Percentiles rank a stretch among this genome's conserved stretches.
These are phyloP conservation scores for Steinernema khuongi DNA, from an alignment of 1,140 invertebrate genomes.

Conservation along the genomic window DNA sequence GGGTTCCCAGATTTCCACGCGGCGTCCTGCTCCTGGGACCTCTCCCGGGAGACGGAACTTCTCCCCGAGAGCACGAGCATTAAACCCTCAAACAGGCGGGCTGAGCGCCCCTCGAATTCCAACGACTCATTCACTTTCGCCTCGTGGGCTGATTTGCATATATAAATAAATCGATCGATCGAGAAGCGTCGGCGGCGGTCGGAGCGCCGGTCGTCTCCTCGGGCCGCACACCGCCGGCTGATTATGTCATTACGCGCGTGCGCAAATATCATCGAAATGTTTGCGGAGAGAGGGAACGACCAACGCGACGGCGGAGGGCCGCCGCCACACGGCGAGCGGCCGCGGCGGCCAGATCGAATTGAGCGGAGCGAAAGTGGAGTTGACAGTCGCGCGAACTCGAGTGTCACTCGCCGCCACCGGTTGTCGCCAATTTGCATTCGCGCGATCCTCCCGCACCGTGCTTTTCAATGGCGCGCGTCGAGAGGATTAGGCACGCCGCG, in stretches of 20 bases:
- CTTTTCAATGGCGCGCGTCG: too few species aligned
- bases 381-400: conserved; percentile 11
- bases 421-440: background rate
- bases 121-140: background rate
- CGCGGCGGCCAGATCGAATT: conserved; percentile 1
- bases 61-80: too few species aligned
- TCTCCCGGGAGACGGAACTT: too few species aligned
- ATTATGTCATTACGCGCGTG: conserved; percentile 16
- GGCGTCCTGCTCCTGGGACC: too few species aligned
- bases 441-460: too few species aligned
- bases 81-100: too few species aligned
- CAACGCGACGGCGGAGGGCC: background rate
- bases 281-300: background rate
- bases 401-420: conserved; percentile 9
- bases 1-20: too few species aligned
- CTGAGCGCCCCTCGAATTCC: too few species aligned
- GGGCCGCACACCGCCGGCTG: background rate
- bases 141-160: conserved; percentile 10
- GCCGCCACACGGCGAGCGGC: background rate
- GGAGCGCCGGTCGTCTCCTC: background rate
- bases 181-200: background rate
- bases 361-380: conserved; percentile 1
- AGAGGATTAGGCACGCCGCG: too few species aligned
- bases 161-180: conserved; percentile 5
- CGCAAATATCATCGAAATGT: conserved; percentile 17